These are phyloP conservation scores for Thalassoma bifasciatum DNA, from an alignment of 2,113 vertebrate genomes.

Conservation along the genomic window DNA sequence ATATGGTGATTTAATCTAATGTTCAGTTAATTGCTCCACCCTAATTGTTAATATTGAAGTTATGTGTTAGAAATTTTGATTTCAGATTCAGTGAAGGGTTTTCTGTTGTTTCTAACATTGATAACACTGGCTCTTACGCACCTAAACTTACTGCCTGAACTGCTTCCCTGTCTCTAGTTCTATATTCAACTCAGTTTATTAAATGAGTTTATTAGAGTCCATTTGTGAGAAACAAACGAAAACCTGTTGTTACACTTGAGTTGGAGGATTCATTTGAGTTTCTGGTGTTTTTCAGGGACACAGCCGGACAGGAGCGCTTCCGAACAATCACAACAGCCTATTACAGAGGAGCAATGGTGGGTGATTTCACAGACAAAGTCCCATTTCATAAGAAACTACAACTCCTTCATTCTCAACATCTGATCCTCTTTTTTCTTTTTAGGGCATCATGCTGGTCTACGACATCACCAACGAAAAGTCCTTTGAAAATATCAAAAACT, in stretches of 20 bases:
- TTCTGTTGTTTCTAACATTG: too few relatives aligned
- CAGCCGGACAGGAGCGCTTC: slow-evolving; percentile 95
- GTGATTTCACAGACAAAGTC: slow-evolving; percentile 25
- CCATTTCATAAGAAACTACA: neutral
- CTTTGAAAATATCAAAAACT: slow-evolving; percentile 98
- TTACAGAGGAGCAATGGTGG: slow-evolving; percentile 96
- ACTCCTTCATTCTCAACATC: neutral
- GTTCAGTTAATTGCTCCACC: too few relatives aligned
- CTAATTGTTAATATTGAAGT: too few relatives aligned
- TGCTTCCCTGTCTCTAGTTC: too few relatives aligned
- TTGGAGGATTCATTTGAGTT: neutral
- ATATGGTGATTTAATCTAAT: too few relatives aligned
- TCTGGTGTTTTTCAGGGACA: slow-evolving; percentile 86
- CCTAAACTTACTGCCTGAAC: too few relatives aligned
- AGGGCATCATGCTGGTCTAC: slow-evolving; percentile 98
- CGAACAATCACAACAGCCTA: slow-evolving; percentile 97
- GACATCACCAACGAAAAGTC: slow-evolving; percentile 98
- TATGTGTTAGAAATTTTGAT: too few relatives aligned
- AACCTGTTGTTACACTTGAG: neutral
- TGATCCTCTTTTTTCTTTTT: neutral
- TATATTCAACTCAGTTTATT: rapidly evolving
- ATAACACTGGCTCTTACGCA: too few relatives aligned
- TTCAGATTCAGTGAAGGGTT: too few relatives aligned
- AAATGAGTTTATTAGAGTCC: neutral
- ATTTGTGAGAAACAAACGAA: neutral